Evolutionary conservation across 2,113 vertebrate genomes (phyloP), one percentile per base, ranked within the genome.

Genomic region (Poeciliopsis turrubarensis): DNA sequence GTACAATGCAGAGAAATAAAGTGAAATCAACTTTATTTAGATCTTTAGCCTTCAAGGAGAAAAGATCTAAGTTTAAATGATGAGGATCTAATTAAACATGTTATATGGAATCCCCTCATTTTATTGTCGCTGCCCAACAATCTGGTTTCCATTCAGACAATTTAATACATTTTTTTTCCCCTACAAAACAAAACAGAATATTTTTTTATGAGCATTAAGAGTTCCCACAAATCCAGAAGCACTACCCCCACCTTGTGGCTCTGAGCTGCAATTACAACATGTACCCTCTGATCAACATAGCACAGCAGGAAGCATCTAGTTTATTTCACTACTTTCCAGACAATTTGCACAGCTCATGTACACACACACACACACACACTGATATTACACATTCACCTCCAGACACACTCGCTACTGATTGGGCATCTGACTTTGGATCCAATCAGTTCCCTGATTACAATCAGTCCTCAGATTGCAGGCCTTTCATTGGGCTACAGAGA

Each of bases 301-400:
- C 70, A 67, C 61, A 19, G 78, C 81, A 93, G 95, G 95, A 95
- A 96, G 95, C 95, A 95, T 92, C 92, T 89, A 86, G 90, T 97
- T 96, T 97, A 96, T 96, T 96, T 95, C 91, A 95, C 94, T 93
- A 94, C 92, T 95, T 90, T 91, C 73, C 93, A 90, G 83, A 68
- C 69, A 89, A 88, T 85, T 90, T 83, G 85, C 81, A 91, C 92
- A 92, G 70, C 86, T 90, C 83, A 91, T 32, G 39, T 90, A 92
- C 92, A 79, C 65, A 74, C 87, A 87, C 92, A 79, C 65, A 74
- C 87, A 87, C 87, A 37, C 34, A 74, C 87, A 87, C 37, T 66
- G 39, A 90, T 85, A 89, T 86, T 87, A 92, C 81, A 91, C 85
- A 89, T 87, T 89, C 79, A 84, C 68, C n/a, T 60, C 72, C 39